These are phyloP conservation scores for Octonoba sinensis DNA, from an alignment of 2,888 invertebrate species.

Conservation along the genomic window DNA sequence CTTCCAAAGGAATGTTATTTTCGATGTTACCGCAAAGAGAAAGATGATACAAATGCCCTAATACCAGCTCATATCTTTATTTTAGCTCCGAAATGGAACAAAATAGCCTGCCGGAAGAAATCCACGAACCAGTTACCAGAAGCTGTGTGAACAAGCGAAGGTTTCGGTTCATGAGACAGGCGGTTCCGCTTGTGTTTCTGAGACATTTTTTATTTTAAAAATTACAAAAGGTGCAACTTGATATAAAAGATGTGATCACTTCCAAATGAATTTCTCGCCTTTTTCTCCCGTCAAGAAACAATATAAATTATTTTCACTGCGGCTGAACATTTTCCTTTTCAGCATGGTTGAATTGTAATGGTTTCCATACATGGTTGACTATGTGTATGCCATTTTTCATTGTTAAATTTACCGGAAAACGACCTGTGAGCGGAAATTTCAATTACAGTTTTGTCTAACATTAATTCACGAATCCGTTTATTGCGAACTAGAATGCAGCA, in stretches of 20 bases:
- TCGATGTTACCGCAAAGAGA: no score
- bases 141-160: conserved; percentile 19
- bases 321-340: background rate
- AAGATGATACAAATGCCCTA: no score
- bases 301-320: background rate
- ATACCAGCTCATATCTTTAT: no score
- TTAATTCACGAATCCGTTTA: no score
- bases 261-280: background rate
- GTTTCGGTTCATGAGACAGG: conserved; percentile 51
- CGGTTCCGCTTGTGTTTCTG: conserved; percentile 33
- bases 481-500: no score
- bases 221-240: conserved; percentile 9
- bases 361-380: no score
- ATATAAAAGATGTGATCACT: conserved; percentile 2
- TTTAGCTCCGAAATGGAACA: background rate
- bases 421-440: no score
- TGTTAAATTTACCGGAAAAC: no score
- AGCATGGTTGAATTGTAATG: no score
- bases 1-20: no score
- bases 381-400: background rate
- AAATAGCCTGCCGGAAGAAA: conserved; percentile 27
- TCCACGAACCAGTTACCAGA: conserved; percentile 21
- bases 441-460: no score
- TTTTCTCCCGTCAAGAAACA: background rate
- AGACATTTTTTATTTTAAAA: conserved; percentile 16